These are phyloP conservation scores for Paraplagusia blochii DNA, from an alignment of 2,113 vertebrate species.

Conservation along the genomic window DNA sequence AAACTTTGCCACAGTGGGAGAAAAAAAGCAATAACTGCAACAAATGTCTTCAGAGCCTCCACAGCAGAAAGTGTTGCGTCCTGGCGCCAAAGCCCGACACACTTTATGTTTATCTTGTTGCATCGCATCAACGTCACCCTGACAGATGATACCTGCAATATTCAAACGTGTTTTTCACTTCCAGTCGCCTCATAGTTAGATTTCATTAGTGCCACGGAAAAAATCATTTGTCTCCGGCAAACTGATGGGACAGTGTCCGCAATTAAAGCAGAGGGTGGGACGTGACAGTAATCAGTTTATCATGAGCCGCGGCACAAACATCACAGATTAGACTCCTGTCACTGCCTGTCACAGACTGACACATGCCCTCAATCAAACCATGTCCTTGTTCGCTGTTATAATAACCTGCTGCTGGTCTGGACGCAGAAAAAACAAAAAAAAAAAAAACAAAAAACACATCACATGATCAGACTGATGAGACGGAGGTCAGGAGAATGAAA, in stretches of 20 bases:
- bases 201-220: constrained; percentile 38
- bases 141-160: constrained; percentile 38
- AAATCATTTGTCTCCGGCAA: constrained; percentile 27
- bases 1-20: constrained; percentile 25
- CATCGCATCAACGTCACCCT: constrained; percentile 36
- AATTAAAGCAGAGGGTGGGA: constrained; percentile 16
- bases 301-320: neutral
- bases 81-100: constrained; percentile 16
- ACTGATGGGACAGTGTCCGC: constrained; percentile 5
- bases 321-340: neutral
- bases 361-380: neutral
- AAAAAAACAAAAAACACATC: too few species aligned
- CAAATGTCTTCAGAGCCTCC: constrained; percentile 43
- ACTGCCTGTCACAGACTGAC: neutral
- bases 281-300: constrained; percentile 15
- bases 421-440: too few species aligned
- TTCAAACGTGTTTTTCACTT: constrained; percentile 24
- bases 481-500: too few species aligned
- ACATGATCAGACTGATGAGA: too few species aligned
- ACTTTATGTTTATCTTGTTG: constrained; percentile 35
- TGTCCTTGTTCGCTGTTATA: neutral
- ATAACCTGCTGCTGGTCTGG: too few species aligned
- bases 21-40: constrained; percentile 46
- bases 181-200: constrained; percentile 37
- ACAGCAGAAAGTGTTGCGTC: constrained; percentile 23